phyloP scores from a whole-genome alignment of 2,797 vertebrate species.

The Thripadectes ignobilis region DNA sequence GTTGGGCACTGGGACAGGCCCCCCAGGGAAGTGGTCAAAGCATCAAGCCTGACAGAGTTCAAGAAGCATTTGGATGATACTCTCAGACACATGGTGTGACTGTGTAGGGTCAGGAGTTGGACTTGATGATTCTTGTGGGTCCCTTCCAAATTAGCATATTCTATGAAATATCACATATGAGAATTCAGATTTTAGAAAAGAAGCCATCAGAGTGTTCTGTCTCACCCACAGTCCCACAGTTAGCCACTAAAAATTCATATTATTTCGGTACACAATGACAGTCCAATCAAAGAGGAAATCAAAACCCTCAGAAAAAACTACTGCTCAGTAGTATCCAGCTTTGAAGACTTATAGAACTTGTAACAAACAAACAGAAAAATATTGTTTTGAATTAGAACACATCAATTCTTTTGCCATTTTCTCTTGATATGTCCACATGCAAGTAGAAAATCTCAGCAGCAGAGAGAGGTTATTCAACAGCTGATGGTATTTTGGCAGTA shows the following conservation, averaged over 20 bases:
- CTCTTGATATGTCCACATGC: background rate
- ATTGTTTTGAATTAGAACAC: background rate
- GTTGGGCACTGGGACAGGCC: background rate
- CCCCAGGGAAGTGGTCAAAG: background rate
- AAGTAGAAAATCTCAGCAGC: background rate
- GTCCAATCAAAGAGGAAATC: background rate
- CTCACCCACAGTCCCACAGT: background rate
- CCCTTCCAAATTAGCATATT: background rate
- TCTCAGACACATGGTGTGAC: background rate
- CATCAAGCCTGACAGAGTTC: background rate
- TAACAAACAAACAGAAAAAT: background rate
- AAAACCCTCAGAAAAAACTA: background rate
- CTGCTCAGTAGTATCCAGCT: background rate
- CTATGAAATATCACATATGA: background rate
- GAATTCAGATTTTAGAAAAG: background rate
- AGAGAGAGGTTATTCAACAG: background rate
- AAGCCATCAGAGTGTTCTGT: background rate
- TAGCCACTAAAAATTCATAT: background rate
- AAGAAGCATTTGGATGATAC: background rate
- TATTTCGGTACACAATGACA: background rate
- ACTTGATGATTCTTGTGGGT: background rate
- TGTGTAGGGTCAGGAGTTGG: no score
- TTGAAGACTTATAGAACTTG: background rate
- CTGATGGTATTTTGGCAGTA: background rate
- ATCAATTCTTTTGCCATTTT: background rate